A percentile compares a stretch with the other conserved stretches of the same genome.
These are phyloP conservation scores for Axis porcinus DNA, from an alignment of 2,113 vertebrate species.

Conservation along the genomic window DNA sequence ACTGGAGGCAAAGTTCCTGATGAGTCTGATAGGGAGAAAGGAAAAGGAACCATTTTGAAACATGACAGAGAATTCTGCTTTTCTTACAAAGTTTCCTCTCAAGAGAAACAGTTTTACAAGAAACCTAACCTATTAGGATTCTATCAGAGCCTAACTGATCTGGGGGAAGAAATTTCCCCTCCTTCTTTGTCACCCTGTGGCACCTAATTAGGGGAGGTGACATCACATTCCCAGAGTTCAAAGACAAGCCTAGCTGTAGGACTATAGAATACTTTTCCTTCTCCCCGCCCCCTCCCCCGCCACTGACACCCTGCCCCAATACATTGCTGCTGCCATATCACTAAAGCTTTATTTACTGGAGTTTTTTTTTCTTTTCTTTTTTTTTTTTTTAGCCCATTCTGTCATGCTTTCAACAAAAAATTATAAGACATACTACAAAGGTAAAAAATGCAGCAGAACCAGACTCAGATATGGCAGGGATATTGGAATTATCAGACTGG, in stretches of 20 bases:
- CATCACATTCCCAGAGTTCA: background rate
- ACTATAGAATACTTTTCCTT: background rate
- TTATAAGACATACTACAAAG: background rate
- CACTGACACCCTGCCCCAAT: accelerated
- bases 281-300: accelerated
- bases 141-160: background rate
- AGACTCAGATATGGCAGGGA: background rate
- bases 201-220: background rate
- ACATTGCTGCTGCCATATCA: background rate
- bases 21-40: background rate
- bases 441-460: background rate
- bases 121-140: background rate
- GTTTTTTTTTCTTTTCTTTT: accelerated
- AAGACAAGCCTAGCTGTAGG: background rate
- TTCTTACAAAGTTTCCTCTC: background rate
- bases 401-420: background rate
- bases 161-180: background rate
- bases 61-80: background rate
- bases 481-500: background rate
- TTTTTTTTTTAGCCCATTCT: background rate
- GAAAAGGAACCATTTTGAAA: background rate
- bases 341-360: background rate
- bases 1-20: background rate
- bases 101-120: background rate
- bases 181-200: background rate